These are phyloP conservation scores for Cydia splendana DNA, from an alignment of 1,140 invertebrate genomes.

Conservation along the genomic window DNA sequence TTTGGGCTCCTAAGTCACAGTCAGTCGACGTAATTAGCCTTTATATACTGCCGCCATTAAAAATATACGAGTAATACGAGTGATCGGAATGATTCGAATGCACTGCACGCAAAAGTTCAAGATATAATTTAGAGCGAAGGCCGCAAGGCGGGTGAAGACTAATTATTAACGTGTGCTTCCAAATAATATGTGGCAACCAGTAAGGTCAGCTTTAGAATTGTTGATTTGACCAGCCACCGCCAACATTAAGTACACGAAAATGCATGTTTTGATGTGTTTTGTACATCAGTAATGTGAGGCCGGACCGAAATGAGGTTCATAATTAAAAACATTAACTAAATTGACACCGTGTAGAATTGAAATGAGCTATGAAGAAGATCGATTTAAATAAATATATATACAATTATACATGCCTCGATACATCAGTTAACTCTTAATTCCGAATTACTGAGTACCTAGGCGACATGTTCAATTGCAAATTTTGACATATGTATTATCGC, in stretches of 20 bases:
- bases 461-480: no score
- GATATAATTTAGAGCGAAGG: constrained; percentile 32
- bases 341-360: no score
- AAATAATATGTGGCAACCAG: constrained; percentile 23
- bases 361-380: no score
- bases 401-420: no score
- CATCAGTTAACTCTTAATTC: no score
- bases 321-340: no score
- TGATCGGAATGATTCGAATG: constrained; percentile 27
- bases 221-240: constrained; percentile 7
- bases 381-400: no score
- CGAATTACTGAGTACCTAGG: no score
- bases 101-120: constrained; percentile 19
- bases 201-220: constrained; percentile 30
- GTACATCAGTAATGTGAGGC: background rate
- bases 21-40: background rate
- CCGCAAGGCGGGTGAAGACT: constrained; percentile 18
- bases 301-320: background rate
- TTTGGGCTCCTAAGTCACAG: background rate
- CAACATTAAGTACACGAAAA: background rate
- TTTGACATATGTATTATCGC: no score
- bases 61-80: constrained; percentile 29
- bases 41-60: background rate
- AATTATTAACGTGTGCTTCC: constrained; percentile 29
- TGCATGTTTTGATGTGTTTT: background rate